Conservation (phyloP, 1,140 invertebrate species). For the Lepidurus arcticus region DNA sequence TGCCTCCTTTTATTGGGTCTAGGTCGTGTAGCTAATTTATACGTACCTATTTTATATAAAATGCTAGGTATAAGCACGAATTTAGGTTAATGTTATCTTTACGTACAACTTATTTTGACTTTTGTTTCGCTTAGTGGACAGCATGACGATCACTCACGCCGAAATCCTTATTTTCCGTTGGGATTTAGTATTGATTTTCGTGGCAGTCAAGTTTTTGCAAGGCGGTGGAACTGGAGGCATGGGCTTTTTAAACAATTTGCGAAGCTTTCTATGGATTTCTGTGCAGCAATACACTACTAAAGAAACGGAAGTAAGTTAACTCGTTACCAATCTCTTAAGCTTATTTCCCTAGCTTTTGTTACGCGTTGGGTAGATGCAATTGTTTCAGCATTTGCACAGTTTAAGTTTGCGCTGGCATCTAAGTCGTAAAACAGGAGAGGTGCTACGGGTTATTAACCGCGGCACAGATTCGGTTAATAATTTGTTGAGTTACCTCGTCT, state of each 20-base stretch:
- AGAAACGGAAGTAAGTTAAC: conserved; percentile 66
- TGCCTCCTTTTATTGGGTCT: conserved; percentile 70
- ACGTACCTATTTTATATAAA: conserved; percentile 89
- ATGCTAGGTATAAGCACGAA: conserved; percentile 57
- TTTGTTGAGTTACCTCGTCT: conserved; percentile 79
- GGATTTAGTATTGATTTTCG: conserved; percentile 82
- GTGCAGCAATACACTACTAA: conserved; percentile 93
- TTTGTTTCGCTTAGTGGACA: conserved; percentile 61
- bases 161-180: conserved; percentile 60
- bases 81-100: conserved; percentile 12
- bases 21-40: conserved; percentile 86
- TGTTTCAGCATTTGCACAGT: conserved; percentile 80
- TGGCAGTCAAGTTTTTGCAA: conserved; percentile 83
- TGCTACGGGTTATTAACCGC: conserved; percentile 86
- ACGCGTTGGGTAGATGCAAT: conserved; percentile 54
- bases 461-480: conserved; percentile 93
- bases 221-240: conserved; percentile 84
- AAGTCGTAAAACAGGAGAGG: conserved; percentile 88
- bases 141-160: conserved; percentile 52
- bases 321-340: not conserved
- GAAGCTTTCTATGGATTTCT: conserved; percentile 87
- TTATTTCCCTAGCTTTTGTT: conserved; percentile 17
- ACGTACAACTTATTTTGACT: conserved; percentile 25
- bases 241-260: conserved; percentile 85
- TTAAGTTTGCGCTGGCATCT: conserved; percentile 86